Percentiles rank a stretch among this genome's conserved stretches.
Evolutionary conservation across 1,140 invertebrate genomes (phyloP).

Genomic region (Conopomorpha cramerella): DNA sequence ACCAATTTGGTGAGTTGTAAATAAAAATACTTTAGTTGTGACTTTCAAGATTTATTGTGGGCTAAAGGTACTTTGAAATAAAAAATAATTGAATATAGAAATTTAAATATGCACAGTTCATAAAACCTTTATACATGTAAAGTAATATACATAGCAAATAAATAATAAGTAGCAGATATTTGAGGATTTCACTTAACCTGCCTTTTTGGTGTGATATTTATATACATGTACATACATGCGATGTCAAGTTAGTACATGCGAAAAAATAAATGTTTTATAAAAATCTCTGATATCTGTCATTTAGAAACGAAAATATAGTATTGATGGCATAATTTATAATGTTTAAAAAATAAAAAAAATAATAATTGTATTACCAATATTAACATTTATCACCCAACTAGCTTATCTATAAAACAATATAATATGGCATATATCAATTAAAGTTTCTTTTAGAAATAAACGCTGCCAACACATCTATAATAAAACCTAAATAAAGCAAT

Average conservation of each 20-base stretch:
- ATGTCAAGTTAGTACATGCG: not conserved
- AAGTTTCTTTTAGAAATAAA: slow-evolving; percentile 47
- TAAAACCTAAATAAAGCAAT: slow-evolving; percentile 47
- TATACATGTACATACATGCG: not conserved
- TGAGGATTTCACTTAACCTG: slow-evolving; percentile 45
- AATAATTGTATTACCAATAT: slow-evolving; percentile 18
- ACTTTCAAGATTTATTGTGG: slow-evolving; percentile 43
- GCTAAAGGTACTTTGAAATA: slow-evolving; percentile 49
- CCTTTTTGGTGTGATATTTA: slow-evolving; percentile 39
- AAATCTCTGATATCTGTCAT: not conserved
- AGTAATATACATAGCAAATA: slow-evolving; percentile 59
- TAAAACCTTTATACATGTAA: slow-evolving; percentile 60
- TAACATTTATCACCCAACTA: slow-evolving; percentile 35
- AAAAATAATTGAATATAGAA: slow-evolving; percentile 54
- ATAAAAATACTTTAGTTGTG: slow-evolving; percentile 1
- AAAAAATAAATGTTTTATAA: not conserved
- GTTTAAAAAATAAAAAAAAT: not conserved
- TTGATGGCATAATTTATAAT: not conserved
- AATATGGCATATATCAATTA: slow-evolving; percentile 56
- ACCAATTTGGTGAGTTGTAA: too few relatives aligned
- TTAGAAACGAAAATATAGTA: not conserved
- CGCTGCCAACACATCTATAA: slow-evolving; percentile 49
- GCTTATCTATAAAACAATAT: slow-evolving; percentile 53
- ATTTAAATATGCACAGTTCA: slow-evolving; percentile 58
- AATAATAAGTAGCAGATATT: slow-evolving; percentile 59